A percentile compares a stretch with the other conserved stretches of the same genome.
These are phyloP conservation scores for Macaca mulatta DNA, from an alignment of 2,113 vertebrate genomes.

Conservation along the genomic window DNA sequence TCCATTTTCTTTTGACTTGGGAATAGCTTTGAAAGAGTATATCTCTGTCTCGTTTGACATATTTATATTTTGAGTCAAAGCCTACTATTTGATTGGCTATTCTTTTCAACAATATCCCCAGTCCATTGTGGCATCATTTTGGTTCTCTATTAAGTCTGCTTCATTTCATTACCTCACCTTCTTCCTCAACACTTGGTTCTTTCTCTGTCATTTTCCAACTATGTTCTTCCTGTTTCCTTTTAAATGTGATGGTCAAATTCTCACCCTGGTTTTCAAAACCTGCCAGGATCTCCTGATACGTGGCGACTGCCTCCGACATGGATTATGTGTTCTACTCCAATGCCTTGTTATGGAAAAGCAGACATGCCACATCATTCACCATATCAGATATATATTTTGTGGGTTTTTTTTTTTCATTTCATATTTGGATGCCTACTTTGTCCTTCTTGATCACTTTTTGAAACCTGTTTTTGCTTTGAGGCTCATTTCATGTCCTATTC, in stretches of 20 bases:
- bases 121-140: not conserved
- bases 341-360: not conserved
- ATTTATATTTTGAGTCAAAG: not conserved
- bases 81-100: not conserved
- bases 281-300: not conserved
- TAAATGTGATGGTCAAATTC: not conserved
- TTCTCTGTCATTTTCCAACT: not conserved
- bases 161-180: not conserved
- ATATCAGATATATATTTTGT: not conserved
- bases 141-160: not conserved
- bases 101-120: not conserved
- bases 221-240: not conserved
- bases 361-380: fast-evolving
- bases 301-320: not conserved
- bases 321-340: not conserved
- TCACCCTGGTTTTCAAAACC: not conserved
- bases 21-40: not conserved
- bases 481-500: not conserved
- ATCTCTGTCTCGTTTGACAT: not conserved
- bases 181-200: not conserved
- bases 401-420: not conserved
- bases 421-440: not conserved
- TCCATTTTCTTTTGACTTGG: not conserved
- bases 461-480: not conserved
- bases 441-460: not conserved